Percentiles rank a stretch among this genome's conserved stretches.
Evolutionary conservation across 2,113 vertebrate genomes (phyloP).

Genomic region (Myotis lucifugus): DNA sequence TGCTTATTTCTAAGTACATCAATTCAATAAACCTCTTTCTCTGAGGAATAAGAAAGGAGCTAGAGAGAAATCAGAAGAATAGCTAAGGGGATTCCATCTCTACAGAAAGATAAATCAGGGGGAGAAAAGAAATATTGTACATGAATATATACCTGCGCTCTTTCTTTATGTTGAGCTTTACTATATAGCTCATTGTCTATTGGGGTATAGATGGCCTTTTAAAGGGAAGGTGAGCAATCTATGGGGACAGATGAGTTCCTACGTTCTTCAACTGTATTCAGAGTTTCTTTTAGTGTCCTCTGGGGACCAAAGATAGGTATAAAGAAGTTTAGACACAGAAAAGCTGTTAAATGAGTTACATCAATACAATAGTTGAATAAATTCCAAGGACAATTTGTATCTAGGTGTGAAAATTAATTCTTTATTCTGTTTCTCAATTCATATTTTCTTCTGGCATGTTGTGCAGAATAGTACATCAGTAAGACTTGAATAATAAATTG

Average conservation of each 20-base stretch:
- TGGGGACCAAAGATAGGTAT: neutral
- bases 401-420: neutral
- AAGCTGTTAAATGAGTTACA: neutral
- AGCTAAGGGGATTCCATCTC: neutral
- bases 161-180: neutral
- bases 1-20: neutral
- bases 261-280: neutral
- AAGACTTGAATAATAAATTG: neutral
- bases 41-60: neutral
- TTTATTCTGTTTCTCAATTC: neutral
- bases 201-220: neutral
- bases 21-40: neutral
- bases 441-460: neutral
- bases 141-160: neutral
- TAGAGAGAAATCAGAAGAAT: neutral
- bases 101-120: neutral
- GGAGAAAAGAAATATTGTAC: neutral
- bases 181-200: neutral
- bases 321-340: neutral
- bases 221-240: neutral
- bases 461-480: neutral
- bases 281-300: neutral
- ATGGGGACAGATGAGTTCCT: too few species aligned
- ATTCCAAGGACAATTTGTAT: neutral
- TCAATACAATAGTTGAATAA: neutral